phyloP scores from a whole-genome alignment of 1,140 invertebrate species.

The Laodelphax striatellus region DNA sequence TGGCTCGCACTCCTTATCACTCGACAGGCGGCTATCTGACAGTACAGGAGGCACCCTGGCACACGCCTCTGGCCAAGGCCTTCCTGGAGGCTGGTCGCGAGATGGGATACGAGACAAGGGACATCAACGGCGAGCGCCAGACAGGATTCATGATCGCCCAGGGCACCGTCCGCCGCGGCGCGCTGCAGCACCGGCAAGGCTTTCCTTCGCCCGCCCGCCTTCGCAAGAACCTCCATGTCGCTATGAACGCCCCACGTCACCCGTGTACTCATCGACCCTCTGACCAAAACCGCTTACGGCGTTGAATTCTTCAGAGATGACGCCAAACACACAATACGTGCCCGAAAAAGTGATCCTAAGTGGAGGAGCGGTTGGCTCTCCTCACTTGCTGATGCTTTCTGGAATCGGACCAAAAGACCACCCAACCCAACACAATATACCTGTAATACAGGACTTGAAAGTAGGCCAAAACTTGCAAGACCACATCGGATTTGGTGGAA shows the following conservation, averaged over 20 bases:
- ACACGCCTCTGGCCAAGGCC: conserved; percentile 66
- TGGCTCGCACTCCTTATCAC: conserved; percentile 59
- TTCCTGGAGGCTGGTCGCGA: conserved; percentile 85
- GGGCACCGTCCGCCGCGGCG: conserved; percentile 25
- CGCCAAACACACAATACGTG: conserved; percentile 36
- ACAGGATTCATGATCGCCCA: conserved; percentile 34
- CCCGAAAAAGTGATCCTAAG: conserved; percentile 51
- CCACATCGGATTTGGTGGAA: conserved; percentile 71
- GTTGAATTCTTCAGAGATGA: conserved; percentile 25
- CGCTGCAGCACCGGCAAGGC: conserved; percentile 4
- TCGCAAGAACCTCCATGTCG: conserved; percentile 51
- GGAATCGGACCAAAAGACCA: conserved; percentile 70
- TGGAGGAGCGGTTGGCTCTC: conserved; percentile 64
- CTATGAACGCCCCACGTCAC: conserved; percentile 40
- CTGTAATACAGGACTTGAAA: conserved; percentile 52
- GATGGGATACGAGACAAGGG: conserved; percentile 82
- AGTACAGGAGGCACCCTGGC: conserved; percentile 56
- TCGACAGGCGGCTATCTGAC: conserved; percentile 44
- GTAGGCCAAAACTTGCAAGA: conserved; percentile 83
- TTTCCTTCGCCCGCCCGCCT: conserved; percentile 43
- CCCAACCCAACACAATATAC: conserved; percentile 51
- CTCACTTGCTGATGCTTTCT: conserved; percentile 74
- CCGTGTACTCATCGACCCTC: conserved; percentile 45
- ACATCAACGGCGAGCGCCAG: conserved; percentile 59
- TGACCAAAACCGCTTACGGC: conserved; percentile 42